Evolutionary conservation across 2,888 invertebrate species (phyloP).

Genomic region (Andrena minutula): DNA sequence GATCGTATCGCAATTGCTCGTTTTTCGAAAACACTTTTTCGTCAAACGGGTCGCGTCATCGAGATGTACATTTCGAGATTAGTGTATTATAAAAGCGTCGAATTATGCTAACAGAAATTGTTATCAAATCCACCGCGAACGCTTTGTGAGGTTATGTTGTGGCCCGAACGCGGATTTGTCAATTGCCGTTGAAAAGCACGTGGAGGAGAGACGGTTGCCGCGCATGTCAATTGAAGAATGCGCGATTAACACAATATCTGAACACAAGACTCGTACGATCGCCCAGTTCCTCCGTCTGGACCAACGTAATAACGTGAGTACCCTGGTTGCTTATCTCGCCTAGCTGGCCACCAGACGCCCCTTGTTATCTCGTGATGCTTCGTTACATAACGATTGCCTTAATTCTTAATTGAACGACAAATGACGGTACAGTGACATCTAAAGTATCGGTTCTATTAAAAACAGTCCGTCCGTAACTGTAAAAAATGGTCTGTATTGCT

Average conservation of each 20-base stretch:
- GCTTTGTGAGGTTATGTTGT: slow-evolving; percentile 61
- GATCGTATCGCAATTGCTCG: neutral
- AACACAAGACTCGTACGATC: neutral
- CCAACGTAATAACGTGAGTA: slow-evolving; percentile 33
- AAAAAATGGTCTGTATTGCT: neutral
- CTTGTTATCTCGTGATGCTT: slow-evolving; percentile 14
- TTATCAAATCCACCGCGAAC: neutral
- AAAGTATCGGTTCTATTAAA: neutral
- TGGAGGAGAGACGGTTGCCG: slow-evolving; percentile 6
- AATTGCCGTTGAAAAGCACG: slow-evolving; percentile 36
- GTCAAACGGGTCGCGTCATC: too few species aligned
- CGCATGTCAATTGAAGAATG: slow-evolving; percentile 44
- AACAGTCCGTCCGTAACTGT: neutral
- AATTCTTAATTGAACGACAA: slow-evolving; percentile 8
- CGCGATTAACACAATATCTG: neutral
- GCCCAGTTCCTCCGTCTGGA: neutral
- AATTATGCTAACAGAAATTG: neutral
- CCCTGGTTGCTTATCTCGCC: neutral
- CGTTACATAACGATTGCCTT: slow-evolving; percentile 36
- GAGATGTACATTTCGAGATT: neutral
- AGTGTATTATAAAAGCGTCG: too few species aligned
- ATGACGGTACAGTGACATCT: neutral
- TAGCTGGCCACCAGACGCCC: neutral
- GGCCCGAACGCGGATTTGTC: slow-evolving; percentile 1
- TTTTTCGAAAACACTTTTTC: too few species aligned